phyloP scores from a whole-genome alignment of 2,113 vertebrate species.

The Zingel zingel region DNA sequence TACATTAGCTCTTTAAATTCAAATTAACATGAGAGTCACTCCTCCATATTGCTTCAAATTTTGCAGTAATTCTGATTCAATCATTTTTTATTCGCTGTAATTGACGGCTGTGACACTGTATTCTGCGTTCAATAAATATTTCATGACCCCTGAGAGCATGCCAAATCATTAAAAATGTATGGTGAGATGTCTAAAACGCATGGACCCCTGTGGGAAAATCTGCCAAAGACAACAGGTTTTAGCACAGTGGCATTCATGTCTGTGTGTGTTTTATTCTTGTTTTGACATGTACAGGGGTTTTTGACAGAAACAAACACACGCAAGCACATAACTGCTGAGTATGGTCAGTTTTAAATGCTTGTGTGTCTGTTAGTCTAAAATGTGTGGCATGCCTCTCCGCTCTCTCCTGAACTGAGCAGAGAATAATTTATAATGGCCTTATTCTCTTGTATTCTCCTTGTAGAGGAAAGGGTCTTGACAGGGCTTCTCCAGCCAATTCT shows the following conservation, averaged over 20 bases:
- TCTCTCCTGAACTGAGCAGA: slow-evolving; percentile 42
- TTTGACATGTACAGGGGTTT: slow-evolving; percentile 30
- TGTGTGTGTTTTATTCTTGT: slow-evolving; percentile 34
- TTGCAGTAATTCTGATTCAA: slow-evolving; percentile 57
- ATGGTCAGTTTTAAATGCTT: slow-evolving; percentile 11
- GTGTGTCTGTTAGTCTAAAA: slow-evolving; percentile 20
- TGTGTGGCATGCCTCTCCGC: slow-evolving; percentile 10
- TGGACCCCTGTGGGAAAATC: slow-evolving; percentile 50
- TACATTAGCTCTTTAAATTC: slow-evolving; percentile 21
- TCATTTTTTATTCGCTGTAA: slow-evolving; percentile 47
- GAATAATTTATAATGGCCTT: slow-evolving; percentile 67
- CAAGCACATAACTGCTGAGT: slow-evolving; percentile 19
- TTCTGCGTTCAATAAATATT: slow-evolving; percentile 68
- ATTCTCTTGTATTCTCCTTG: slow-evolving; percentile 53
- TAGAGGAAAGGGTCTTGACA: slow-evolving; percentile 62
- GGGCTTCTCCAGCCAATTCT: slow-evolving; percentile 63
- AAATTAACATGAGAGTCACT: slow-evolving; percentile 41
- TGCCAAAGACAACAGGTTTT: slow-evolving; percentile 42
- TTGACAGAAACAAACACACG: slow-evolving; percentile 30
- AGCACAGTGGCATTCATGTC: neutral
- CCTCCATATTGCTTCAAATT: slow-evolving; percentile 16
- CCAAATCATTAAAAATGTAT: slow-evolving; percentile 73
- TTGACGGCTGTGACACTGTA: slow-evolving; percentile 88
- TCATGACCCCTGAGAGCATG: slow-evolving; percentile 68
- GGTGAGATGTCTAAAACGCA: slow-evolving; percentile 66